Conservation (phyloP, 2,888 invertebrate species). For the Andrena haemorrhoa region DNA sequence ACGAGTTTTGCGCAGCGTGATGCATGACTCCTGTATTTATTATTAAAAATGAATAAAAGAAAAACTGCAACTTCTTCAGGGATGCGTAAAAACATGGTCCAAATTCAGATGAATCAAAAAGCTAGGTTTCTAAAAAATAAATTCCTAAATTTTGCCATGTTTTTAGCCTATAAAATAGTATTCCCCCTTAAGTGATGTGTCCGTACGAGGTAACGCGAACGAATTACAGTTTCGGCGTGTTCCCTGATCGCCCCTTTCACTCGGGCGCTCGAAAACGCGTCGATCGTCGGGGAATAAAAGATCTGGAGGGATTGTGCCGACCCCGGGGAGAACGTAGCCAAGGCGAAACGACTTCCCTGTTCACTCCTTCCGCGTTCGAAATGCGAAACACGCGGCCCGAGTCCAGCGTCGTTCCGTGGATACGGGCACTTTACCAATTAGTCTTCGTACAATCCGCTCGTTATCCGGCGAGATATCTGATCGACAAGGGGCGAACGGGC, state of each 20-base stretch:
- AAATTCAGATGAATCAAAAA: no score
- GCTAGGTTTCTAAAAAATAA: no score
- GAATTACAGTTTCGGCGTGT: slow-evolving; percentile 21
- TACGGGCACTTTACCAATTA: slow-evolving; percentile 76
- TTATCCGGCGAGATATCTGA: slow-evolving; percentile 75
- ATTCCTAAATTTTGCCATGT: no score
- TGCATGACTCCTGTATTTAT: no score
- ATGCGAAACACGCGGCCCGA: slow-evolving; percentile 45
- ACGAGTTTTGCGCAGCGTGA: no score
- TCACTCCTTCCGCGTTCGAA: slow-evolving; percentile 65
- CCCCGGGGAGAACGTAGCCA: slow-evolving; percentile 26
- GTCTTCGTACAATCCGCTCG: slow-evolving; percentile 75
- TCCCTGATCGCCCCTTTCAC: slow-evolving; percentile 53
- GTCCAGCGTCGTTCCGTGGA: slow-evolving; percentile 38
- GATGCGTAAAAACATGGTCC: no score
- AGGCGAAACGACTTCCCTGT: slow-evolving; percentile 60
- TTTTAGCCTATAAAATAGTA: no score
- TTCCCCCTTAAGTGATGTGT: no score
- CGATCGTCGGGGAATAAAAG: slow-evolving; percentile 23
- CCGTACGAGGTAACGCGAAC: slow-evolving; percentile 5
- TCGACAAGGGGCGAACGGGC: slow-evolving; percentile 61
- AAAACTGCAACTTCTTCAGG: no score
- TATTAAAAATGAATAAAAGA: no score
- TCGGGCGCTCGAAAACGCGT: slow-evolving; percentile 25
- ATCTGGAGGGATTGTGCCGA: slow-evolving; percentile 23